Evolutionary conservation across 2,888 invertebrate species (phyloP), one percentile per base, ranked within the genome.

Genomic region (Clostera curtula): DNA sequence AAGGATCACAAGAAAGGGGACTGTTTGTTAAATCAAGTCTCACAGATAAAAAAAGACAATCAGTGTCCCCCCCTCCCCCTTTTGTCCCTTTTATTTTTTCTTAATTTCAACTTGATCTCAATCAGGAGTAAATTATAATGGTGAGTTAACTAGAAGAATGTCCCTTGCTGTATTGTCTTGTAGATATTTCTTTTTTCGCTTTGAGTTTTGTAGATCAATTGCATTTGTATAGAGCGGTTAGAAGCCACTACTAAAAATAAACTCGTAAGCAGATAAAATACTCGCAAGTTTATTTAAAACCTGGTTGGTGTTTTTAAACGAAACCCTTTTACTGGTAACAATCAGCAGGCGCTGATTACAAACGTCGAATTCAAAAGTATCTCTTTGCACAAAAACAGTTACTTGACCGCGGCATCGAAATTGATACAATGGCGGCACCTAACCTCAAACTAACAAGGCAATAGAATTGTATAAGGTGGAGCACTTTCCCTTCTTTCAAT

Each of bases 81-180:
- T 73, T 76, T 74, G 71, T 71, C 56, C 63, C 28, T 60, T 74
- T 77, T 80, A 74, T 79, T 80, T 82, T 80, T 80, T 83, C 79
- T 82, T 83, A 80, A 82, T 83, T 83, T 76, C 70, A 58, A 71
- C 59, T 75, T 77, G 82, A 83, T 83, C 76, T 64, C 79, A 80
- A 83, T 83, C 82, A 76, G 68, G 65, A 72, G 74, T 79, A 80
- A 80, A 80, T 82, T 80, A 79, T 80, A 82, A 80, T 74, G 74
- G 79, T 59, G 68, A 74, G 70, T 77, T 75, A 74, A 72, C 74
- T 79, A 71, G 68, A 69, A 67, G 74, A 74, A 75, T 75, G 75
- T 63, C 68, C 65, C 61, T 54, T 23, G 49, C 50, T 69, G 76
- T 80, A 73, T 77, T 80, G 79, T 80, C 64, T 66, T n/a, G 52